Conservation (phyloP, 1,140 invertebrate species). For the Colletes latitarsis region DNA sequence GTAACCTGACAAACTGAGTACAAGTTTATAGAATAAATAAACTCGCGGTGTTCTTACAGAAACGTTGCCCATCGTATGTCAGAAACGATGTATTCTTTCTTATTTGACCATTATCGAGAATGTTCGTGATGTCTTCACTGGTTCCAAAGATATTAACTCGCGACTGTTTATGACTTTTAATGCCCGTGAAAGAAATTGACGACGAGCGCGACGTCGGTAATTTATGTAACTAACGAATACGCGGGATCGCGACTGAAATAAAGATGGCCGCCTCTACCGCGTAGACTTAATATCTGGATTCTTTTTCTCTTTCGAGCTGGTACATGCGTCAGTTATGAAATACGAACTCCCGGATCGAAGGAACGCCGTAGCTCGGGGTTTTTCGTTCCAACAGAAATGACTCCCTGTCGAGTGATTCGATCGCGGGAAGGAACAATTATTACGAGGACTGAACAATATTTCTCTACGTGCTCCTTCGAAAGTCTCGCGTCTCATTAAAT, state of each 20-base stretch:
- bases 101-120: not conserved
- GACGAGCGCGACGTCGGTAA: slow-evolving; percentile 30
- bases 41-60: too few species aligned
- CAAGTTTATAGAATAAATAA: too few species aligned
- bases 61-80: not conserved
- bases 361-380: slow-evolving; percentile 31
- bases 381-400: slow-evolving; percentile 24
- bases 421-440: slow-evolving; percentile 1
- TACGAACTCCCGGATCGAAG: slow-evolving; percentile 64
- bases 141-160: too few species aligned
- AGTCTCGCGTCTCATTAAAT: slow-evolving; percentile 12
- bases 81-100: not conserved
- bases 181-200: slow-evolving; percentile 1
- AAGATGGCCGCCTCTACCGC: slow-evolving; percentile 31
- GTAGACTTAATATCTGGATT: slow-evolving; percentile 1
- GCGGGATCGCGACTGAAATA: slow-evolving; percentile 30
- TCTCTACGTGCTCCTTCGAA: too few species aligned
- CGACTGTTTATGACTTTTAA: not conserved
- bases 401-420: slow-evolving; percentile 27
- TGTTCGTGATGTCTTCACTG: too few species aligned
- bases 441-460: not conserved
- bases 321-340: slow-evolving; percentile 41
- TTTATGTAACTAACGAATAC: slow-evolving; percentile 23
- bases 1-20: too few species aligned
- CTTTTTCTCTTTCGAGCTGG: slow-evolving; percentile 22